Percentiles rank a stretch among this genome's conserved stretches.
Conservation (phyloP, 2,113 vertebrate genomes). For the Lasiurus borealis region DNA sequence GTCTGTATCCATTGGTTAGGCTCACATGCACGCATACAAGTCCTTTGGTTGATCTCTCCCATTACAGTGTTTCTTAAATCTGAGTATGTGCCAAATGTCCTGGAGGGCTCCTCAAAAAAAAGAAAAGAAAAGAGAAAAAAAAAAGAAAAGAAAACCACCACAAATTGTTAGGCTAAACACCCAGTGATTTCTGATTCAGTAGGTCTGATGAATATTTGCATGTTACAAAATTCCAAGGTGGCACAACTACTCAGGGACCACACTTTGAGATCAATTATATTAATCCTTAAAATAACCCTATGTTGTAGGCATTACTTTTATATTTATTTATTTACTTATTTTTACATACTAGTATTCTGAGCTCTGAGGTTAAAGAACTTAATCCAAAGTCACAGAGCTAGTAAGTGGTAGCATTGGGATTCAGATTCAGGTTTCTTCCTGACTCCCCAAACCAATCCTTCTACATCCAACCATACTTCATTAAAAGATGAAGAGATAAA, state of each 20-base stretch:
- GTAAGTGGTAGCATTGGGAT: neutral
- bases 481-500: neutral
- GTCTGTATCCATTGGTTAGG: too few species aligned
- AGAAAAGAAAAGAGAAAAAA: neutral
- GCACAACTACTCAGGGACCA: neutral
- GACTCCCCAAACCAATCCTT: neutral
- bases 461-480: neutral
- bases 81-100: neutral
- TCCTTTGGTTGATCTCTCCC: too few species aligned
- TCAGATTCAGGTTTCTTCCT: constrained; percentile 10
- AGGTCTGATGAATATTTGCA: neutral
- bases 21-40: too few species aligned
- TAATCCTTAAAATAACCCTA: neutral
- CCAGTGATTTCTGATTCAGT: neutral
- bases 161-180: neutral
- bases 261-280: neutral
- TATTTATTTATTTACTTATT: neutral
- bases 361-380: neutral
- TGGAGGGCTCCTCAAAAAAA: neutral
- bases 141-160: too few species aligned
- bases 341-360: neutral
- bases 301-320: neutral
- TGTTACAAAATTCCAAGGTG: neutral
- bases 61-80: neutral
- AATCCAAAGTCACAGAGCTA: neutral